A percentile compares a stretch with the other conserved stretches of the same genome.
Conservation (phyloP, 2,113 vertebrate species). For the Glareola pratincola region DNA sequence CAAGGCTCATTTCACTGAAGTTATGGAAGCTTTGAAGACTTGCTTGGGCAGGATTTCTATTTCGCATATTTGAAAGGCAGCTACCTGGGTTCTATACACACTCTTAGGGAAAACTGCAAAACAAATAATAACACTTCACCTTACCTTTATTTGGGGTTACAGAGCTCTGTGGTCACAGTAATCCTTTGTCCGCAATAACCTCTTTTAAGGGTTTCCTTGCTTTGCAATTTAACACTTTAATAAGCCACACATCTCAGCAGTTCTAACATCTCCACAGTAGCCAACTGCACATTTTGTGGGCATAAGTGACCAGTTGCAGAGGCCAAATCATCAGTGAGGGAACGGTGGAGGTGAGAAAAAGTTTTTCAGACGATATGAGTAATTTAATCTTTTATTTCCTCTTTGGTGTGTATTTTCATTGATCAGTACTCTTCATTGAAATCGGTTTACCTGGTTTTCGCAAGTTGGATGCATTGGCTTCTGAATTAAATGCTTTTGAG, state of each 20-base stretch:
- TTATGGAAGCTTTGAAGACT: conserved; percentile 53
- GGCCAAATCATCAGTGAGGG: neutral
- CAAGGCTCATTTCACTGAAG: conserved; percentile 45
- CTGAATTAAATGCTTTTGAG: neutral
- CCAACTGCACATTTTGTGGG: neutral
- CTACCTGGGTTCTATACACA: neutral
- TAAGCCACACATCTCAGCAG: neutral
- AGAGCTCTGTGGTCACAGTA: neutral
- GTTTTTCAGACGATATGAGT: neutral
- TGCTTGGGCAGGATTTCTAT: conserved; percentile 51
- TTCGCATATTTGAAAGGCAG: conserved; percentile 47
- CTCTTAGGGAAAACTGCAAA: neutral
- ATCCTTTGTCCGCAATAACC: conserved; percentile 1
- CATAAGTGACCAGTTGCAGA: neutral
- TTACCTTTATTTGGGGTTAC: conserved; percentile 4
- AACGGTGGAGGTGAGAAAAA: neutral
- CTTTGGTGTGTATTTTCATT: neutral
- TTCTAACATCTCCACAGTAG: neutral
- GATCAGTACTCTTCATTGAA: neutral
- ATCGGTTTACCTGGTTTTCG: neutral
- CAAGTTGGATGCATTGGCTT: neutral
- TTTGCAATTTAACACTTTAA: neutral
- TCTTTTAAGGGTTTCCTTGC: neutral
- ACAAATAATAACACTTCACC: neutral
- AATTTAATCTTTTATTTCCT: neutral